Base-by-base conservation (phyloP, 2,888 invertebrate species). In the Rhodophaea formosa region DNA sequence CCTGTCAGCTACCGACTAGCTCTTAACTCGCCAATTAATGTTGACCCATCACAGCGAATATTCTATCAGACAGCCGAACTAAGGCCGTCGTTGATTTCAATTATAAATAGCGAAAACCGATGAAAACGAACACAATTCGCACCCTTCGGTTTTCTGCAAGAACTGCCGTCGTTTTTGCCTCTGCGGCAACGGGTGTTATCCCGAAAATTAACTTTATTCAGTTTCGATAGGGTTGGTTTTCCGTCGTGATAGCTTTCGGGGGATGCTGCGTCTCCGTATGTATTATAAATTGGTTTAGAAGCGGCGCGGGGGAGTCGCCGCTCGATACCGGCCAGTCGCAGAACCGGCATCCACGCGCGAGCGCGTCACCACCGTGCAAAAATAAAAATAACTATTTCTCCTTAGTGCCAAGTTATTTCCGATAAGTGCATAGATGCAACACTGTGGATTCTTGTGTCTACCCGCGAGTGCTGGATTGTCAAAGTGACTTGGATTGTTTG, bases 271-370 rank as follows among this genome's bases (percentile, higher is more conserved):
- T 82, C 88, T 86, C 84, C 81, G 89, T 90, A 91, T 91, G 89
- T 91, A 90, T 90, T 91, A 91, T 91, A 90, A 91, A 91, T 91
- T 89, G 90, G 89, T 90, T 89, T 88, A 89, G 88, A 51, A 88
- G 86, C 74, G 80, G 87, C 70, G 80, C 81, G 86, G 86, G 77
- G 88, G 85, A 80, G 81, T 72, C 72, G 79, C 68, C 90, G 90
- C 88, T 90, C 89, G 84, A 89, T 89, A 89, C 81, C 76, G 80
- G 71, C 80, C 88, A 89, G 89, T 89, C 82, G 85, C 79, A 80
- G 77, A 66, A 68, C 68, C 71, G 80, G 72, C 59, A 64, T 73
- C 75, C 74, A 71, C 61, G 78, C 72, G 82, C 62, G 63, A 74
- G 77, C 75, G 51, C 51, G 51, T 51, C 7, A 35, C 35, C 1